Conservation (phyloP, 2,888 invertebrate genomes). For the Hirtodrosophila confusa region DNA sequence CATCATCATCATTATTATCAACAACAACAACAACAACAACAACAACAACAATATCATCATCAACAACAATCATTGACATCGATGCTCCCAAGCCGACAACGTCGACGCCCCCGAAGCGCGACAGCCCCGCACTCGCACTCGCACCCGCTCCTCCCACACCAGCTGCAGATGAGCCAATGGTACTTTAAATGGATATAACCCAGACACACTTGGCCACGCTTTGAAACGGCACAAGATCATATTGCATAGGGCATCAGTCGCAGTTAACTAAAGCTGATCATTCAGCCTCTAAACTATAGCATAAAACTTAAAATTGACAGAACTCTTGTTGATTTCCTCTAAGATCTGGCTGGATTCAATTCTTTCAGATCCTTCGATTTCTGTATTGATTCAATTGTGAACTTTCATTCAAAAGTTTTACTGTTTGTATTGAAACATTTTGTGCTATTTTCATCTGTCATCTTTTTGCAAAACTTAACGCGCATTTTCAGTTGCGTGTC, state of each 20-base stretch:
- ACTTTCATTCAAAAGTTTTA: no score
- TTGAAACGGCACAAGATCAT: constrained; percentile 57
- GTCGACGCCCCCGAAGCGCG: constrained; percentile 19
- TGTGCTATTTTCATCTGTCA: no score
- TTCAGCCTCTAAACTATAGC: not conserved
- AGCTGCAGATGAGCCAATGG: constrained; percentile 58
- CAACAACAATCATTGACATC: constrained; percentile 35
- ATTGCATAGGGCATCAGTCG: constrained; percentile 6
- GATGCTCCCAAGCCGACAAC: constrained; percentile 32
- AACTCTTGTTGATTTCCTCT: not conserved
- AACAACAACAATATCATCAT: constrained; percentile 29
- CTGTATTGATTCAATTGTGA: no score
- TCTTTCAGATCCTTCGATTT: no score
- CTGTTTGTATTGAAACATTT: no score
- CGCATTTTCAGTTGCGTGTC: constrained; percentile 25
- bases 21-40: constrained; percentile 5
- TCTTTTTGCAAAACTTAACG: constrained; percentile 1
- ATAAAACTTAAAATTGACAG: no score
- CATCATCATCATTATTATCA: constrained; percentile 10
- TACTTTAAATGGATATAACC: constrained; percentile 52
- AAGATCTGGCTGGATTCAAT: no score
- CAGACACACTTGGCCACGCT: constrained; percentile 22
- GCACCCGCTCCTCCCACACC: not conserved
- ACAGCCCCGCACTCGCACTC: constrained; percentile 6
- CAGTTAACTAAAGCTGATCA: not conserved